Base-by-base conservation (phyloP, 2,888 invertebrate species). In the Leptopterna dolabrata region DNA sequence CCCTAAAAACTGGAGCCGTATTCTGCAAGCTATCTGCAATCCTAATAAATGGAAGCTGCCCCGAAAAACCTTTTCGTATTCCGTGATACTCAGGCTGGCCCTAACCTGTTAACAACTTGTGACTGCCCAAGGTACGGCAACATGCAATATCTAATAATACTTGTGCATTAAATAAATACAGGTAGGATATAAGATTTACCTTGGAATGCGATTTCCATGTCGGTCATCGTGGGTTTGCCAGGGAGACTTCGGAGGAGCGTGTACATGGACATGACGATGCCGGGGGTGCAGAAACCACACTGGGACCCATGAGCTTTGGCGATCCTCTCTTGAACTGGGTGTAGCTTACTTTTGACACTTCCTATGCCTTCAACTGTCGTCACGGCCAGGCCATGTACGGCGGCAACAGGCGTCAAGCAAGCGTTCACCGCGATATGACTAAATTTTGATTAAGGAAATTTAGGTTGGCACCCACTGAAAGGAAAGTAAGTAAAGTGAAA, bases 211-310 rank as follows among this genome's bases (percentile, higher is more conserved):
- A 94, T 93, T 92, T 97, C 97, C 90, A 98, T 92, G 89, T 97
- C 95, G 16, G 94, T 92, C 93, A 96, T 95, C 0, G 94, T 93
- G 6, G 98, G 96, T 90, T 94, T 93, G 87, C 93, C 89, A 0
- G 94, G 93, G 70, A 94, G 94, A 90, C 94, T 96, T 90, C 98
- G 93, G 0, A 98, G 92, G 70, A 98, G 92, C 0, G 97, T 93
- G 91, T 98, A 98, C 97, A 98, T 97, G 0, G 98, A 98, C 98
- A 99, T 99, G 0, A 99, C 97, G 89, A 99, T 97, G 41, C 98
- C 98, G 0, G 98, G 98, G 0, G 98, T 98, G 90, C 98, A 98
- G 91, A 97, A 98, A 0, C 98, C 98, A 91, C 98, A 98, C 92
- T 98, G 98, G 0, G 98, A 97, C 0, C 98, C 98, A 91, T 98